Conservation (phyloP, 2,113 vertebrate species). For the Pao palembangensis region DNA sequence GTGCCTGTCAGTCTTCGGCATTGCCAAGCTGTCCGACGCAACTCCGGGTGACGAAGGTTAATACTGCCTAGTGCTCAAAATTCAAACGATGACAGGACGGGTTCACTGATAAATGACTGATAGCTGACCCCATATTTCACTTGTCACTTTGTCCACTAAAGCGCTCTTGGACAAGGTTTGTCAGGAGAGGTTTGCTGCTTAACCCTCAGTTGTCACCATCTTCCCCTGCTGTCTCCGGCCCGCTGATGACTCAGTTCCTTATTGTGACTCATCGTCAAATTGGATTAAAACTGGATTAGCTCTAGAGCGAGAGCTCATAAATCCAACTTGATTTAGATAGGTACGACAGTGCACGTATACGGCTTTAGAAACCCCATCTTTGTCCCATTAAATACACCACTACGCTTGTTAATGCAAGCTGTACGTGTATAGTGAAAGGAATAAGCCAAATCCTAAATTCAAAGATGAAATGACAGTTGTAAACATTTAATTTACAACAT, state of each 20-base stretch:
- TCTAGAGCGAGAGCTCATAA: conserved; percentile 8
- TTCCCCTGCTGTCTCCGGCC: conserved; percentile 40
- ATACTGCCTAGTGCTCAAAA: conserved; percentile 65
- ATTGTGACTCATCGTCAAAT: conserved; percentile 38
- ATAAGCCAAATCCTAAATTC: neutral
- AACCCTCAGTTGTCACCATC: conserved; percentile 53
- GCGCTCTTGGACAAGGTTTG: conserved; percentile 64
- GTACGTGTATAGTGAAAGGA: neutral
- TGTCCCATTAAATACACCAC: too few relatives aligned
- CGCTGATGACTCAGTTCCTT: conserved; percentile 55
- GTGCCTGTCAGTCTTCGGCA: conserved; percentile 66
- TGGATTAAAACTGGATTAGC: conserved; percentile 51
- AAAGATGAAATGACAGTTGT: neutral
- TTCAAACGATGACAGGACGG: conserved; percentile 68
- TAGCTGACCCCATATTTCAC: conserved; percentile 72
- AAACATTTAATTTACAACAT: neutral
- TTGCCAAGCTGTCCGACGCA: conserved; percentile 51
- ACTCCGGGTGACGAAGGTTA: conserved; percentile 68
- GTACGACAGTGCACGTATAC: neutral
- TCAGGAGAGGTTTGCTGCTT: conserved; percentile 67
- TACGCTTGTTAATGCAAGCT: too few relatives aligned
- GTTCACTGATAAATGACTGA: conserved; percentile 73
- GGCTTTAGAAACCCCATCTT: too few relatives aligned
- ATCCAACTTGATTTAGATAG: neutral
- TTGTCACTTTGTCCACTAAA: conserved; percentile 67